These are phyloP conservation scores for Hippoglossus hippoglossus DNA, from an alignment of 2,797 vertebrate genomes.

Conservation along the genomic window DNA sequence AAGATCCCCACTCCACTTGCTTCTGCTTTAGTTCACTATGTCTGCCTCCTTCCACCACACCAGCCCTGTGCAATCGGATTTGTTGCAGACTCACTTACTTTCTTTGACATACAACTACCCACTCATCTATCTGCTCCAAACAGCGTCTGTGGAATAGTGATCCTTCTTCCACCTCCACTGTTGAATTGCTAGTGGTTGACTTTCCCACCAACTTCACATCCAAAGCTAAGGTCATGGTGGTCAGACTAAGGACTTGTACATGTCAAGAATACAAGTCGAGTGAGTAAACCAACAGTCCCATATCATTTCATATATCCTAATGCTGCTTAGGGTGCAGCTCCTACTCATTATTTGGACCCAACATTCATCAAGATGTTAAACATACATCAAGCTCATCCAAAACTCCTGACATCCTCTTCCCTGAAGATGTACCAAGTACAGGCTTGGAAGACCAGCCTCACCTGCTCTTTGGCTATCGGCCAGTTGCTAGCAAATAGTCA, in stretches of 20 bases:
- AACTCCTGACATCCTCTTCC: background rate
- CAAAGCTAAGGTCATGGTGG: background rate
- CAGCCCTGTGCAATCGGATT: background rate
- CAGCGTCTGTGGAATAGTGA: background rate
- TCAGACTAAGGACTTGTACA: background rate
- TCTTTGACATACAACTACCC: background rate
- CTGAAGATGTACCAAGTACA: slow-evolving; percentile 1
- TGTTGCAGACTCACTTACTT: background rate
- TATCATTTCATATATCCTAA: background rate
- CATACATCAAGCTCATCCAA: background rate
- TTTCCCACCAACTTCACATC: background rate
- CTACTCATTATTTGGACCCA: background rate
- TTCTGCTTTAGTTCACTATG: background rate
- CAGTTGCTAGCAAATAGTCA: background rate
- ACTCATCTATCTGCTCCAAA: too few species aligned
- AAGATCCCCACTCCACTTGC: background rate
- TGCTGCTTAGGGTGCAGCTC: slow-evolving; percentile 1
- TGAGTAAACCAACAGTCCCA: background rate
- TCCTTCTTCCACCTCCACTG: background rate
- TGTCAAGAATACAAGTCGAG: background rate
- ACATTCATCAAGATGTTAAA: slow-evolving; percentile 12
- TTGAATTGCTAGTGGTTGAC: background rate
- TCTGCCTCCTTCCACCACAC: background rate
- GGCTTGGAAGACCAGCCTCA: background rate
- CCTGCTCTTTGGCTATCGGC: background rate